Conservation (phyloP, 2,888 invertebrate species). For the Nymphalis urticae region DNA sequence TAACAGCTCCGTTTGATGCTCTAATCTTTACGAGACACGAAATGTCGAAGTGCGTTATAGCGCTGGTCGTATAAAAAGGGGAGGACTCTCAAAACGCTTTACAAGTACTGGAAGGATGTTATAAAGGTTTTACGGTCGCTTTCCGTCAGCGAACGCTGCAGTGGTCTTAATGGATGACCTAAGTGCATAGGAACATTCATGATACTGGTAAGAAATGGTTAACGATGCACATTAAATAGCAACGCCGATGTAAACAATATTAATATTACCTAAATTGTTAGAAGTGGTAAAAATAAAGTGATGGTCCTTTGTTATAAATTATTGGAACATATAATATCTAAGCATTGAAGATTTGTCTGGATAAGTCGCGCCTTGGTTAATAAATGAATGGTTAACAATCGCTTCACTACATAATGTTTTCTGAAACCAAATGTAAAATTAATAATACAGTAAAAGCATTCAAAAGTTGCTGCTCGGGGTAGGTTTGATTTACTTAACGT, state of each 20-base stretch:
- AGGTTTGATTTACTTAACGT: constrained; percentile 68
- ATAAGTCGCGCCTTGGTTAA: constrained; percentile 52
- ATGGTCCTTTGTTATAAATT: constrained; percentile 31
- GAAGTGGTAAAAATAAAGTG: constrained; percentile 7
- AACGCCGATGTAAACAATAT: constrained; percentile 36
- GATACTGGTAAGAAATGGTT: constrained; percentile 60
- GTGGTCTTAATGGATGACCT: constrained; percentile 78
- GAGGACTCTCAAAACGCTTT: constrained; percentile 76
- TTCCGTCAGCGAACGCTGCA: constrained; percentile 77
- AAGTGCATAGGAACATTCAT: constrained; percentile 80
- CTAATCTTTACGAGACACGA: constrained; percentile 40
- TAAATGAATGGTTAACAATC: constrained; percentile 51
- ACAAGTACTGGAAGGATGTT: constrained; percentile 81
- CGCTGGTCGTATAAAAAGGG: constrained; percentile 71
- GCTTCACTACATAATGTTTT: constrained; percentile 46
- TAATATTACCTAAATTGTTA: constrained; percentile 17
- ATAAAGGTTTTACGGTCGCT: constrained; percentile 80
- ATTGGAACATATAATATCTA: constrained; percentile 31
- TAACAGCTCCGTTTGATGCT: constrained; percentile 33
- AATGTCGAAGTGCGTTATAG: constrained; percentile 57
- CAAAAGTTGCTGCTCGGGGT: constrained; percentile 52
- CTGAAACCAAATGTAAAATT: constrained; percentile 58
- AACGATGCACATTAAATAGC: constrained; percentile 41
- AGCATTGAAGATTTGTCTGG: constrained; percentile 30
- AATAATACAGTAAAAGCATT: constrained; percentile 59